phyloP scores from a whole-genome alignment of 2,113 vertebrate genomes.

The Sceloporus tristichus region DNA sequence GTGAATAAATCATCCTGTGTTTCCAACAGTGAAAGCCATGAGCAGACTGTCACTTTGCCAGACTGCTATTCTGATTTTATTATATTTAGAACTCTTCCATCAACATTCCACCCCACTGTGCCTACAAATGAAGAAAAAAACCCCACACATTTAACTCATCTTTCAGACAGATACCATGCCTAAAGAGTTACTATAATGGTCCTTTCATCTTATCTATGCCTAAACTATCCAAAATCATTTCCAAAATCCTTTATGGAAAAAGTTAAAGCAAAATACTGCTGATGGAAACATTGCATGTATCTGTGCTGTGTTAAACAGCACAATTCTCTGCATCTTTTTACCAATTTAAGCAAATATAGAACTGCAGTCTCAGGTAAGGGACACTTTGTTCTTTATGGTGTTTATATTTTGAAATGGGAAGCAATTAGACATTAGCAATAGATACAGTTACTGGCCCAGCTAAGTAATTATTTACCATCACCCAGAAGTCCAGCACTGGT shows the following conservation, averaged over 20 bases:
- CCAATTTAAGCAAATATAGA: not conserved
- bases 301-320: not conserved
- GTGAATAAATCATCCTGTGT: conserved; percentile 64
- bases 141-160: conserved; percentile 45
- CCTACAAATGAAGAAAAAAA: conserved; percentile 32
- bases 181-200: conserved; percentile 39
- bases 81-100: conserved; percentile 57
- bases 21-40: conserved; percentile 59
- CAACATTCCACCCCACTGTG: conserved; percentile 29
- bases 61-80: conserved; percentile 53
- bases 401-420: not conserved
- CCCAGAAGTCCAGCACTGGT: too few relatives aligned
- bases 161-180: conserved; percentile 37
- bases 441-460: not conserved
- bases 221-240: not conserved
- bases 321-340: not conserved
- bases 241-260: not conserved
- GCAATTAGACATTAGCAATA: not conserved
- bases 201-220: not conserved
- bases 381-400: not conserved
- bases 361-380: not conserved
- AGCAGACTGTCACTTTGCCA: conserved; percentile 53
- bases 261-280: not conserved
- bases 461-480: too few relatives aligned
- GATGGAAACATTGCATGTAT: not conserved